Conservation (phyloP, 2,888 invertebrate genomes). For the Parnassius glacialis region DNA sequence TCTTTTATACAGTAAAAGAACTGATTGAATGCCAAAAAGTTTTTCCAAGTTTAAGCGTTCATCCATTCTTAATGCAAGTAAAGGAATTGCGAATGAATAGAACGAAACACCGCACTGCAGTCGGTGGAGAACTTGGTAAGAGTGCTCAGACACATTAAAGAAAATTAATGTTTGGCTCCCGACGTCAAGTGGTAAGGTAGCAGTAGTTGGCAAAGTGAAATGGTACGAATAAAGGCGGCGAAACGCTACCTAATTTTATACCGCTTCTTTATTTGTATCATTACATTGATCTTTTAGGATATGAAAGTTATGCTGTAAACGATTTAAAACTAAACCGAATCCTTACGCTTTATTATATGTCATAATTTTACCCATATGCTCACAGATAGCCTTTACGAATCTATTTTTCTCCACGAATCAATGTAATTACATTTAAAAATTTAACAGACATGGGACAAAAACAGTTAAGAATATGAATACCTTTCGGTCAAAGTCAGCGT, state of each 20-base stretch:
- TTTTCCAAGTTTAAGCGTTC: constrained; percentile 61
- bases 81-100: constrained; percentile 55
- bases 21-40: constrained; percentile 70
- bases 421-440: too few relatives aligned
- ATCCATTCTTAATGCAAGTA: constrained; percentile 72
- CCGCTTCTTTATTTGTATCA: constrained; percentile 61
- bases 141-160: constrained; percentile 80
- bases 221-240: constrained; percentile 66
- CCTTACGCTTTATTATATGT: constrained; percentile 21
- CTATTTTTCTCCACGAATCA: too few relatives aligned
- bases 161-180: constrained; percentile 79
- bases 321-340: constrained; percentile 55
- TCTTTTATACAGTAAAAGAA: constrained; percentile 44
- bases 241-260: constrained; percentile 67
- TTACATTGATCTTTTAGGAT: constrained; percentile 55
- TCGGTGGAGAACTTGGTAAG: constrained; percentile 64
- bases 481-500: constrained; percentile 73
- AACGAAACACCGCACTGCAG: constrained; percentile 79
- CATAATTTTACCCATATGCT: too few relatives aligned
- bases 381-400: too few relatives aligned
- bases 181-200: constrained; percentile 71
- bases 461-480: constrained; percentile 39
- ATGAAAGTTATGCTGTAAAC: constrained; percentile 47
- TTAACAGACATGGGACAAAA: background rate
- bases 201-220: constrained; percentile 75